Evolutionary conservation across 30 jellyfish, hydroid and myxozoan genomes (phyloP).

Genomic region (Chrysaora quinquecirrha): DNA sequence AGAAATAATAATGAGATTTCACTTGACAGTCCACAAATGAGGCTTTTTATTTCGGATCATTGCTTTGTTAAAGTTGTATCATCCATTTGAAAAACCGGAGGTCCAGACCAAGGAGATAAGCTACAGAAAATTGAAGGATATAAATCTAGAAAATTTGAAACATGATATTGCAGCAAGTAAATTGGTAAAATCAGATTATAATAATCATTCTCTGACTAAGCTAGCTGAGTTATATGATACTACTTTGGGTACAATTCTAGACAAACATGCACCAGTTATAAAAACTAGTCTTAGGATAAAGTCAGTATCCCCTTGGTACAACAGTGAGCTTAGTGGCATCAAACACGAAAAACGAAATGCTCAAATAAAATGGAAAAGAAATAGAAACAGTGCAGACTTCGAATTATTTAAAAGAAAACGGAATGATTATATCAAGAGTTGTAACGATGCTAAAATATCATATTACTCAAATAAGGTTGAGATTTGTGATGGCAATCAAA

Average conservation of each 20-base stretch:
- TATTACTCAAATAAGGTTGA: background rate
- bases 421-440: background rate
- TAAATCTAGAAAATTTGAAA: conserved; percentile 9
- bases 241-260: conserved; percentile 20
- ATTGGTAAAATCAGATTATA: conserved; percentile 11
- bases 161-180: conserved; percentile 27
- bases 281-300: conserved; percentile 9
- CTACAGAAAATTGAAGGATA: conserved; percentile 31
- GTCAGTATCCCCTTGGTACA: conserved; percentile 43
- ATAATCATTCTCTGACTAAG: conserved; percentile 20
- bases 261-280: conserved; percentile 34
- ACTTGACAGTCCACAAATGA: background rate
- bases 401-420: background rate
- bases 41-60: background rate
- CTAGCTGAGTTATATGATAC: conserved; percentile 22
- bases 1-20: conserved; percentile 23
- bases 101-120: background rate
- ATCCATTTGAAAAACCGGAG: background rate
- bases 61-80: background rate
- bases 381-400: background rate
- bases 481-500: background rate
- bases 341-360: conserved; percentile 24
- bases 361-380: conserved; percentile 10
- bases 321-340: conserved; percentile 15
- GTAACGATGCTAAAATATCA: background rate